These are phyloP conservation scores for Athrips mouffetella DNA, from an alignment of 2,888 invertebrate species.

Conservation along the genomic window DNA sequence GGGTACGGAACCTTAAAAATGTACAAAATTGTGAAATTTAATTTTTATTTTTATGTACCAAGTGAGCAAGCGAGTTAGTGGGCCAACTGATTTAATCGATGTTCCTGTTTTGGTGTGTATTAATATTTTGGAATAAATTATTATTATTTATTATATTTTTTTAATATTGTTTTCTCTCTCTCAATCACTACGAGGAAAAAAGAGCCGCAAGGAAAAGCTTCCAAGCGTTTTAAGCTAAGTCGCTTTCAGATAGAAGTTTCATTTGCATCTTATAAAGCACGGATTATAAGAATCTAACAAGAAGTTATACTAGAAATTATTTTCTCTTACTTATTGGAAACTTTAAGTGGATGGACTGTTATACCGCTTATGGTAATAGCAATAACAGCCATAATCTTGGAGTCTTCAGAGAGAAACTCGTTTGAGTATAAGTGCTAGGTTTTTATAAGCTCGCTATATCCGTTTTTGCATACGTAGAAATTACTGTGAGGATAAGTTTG, in stretches of 20 bases:
- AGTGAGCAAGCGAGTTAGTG: too few relatives aligned
- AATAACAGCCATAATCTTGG: background rate
- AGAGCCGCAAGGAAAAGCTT: background rate
- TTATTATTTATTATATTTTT: too few relatives aligned
- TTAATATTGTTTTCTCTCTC: too few relatives aligned
- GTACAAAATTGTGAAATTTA: too few relatives aligned
- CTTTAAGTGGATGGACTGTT: background rate
- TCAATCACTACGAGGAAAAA: background rate
- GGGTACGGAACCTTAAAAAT: too few relatives aligned
- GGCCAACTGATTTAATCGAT: too few relatives aligned
- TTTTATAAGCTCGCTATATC: background rate
- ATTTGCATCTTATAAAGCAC: background rate
- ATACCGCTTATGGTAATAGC: constrained; percentile 1
- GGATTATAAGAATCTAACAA: background rate
- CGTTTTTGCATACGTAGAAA: background rate
- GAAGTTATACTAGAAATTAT: background rate
- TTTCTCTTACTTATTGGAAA: constrained; percentile 2
- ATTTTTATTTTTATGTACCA: too few relatives aligned
- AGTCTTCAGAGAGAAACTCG: background rate
- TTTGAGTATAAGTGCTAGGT: background rate
- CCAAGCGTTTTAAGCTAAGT: too few relatives aligned
- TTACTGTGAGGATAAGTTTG: background rate
- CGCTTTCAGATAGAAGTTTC: background rate
- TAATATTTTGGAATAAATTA: too few relatives aligned
- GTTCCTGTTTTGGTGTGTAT: too few relatives aligned